Conservation (phyloP, 2,888 invertebrate species). For the Cantharis lateralis region DNA sequence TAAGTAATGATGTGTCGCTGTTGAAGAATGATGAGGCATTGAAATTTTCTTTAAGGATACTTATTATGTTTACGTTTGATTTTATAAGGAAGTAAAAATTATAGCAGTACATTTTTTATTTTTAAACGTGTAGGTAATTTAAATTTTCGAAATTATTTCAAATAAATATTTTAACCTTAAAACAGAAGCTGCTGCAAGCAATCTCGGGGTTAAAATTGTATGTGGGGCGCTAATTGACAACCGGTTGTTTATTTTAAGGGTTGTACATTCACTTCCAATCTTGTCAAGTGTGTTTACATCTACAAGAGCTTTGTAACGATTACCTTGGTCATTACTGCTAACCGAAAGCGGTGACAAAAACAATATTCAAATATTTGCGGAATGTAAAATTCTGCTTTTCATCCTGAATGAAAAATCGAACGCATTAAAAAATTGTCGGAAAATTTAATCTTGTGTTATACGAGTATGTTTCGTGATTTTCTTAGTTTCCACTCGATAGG, state of each 20-base stretch:
- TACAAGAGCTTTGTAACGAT: constrained; percentile 48
- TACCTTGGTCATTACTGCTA: constrained; percentile 40
- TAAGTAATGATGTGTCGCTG: constrained; percentile 49
- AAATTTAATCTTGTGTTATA: neutral
- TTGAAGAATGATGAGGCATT: constrained; percentile 43
- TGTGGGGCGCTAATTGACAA: constrained; percentile 49
- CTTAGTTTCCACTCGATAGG: constrained; percentile 35
- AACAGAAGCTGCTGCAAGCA: constrained; percentile 17
- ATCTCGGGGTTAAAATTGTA: constrained; percentile 20
- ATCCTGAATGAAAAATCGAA: neutral
- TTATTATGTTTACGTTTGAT: constrained; percentile 2
- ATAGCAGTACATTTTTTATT: neutral
- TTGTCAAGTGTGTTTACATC: constrained; percentile 54
- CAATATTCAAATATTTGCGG: neutral
- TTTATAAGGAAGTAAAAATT: constrained; percentile 5
- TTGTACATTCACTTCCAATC: constrained; percentile 54
- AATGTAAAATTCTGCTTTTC: neutral
- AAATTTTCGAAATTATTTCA: neutral
- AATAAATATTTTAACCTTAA: neutral
- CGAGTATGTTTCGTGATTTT: constrained; percentile 12
- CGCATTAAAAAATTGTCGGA: neutral
- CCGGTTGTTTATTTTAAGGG: constrained; percentile 55
- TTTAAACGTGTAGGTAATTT: neutral
- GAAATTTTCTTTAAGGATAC: constrained; percentile 15
- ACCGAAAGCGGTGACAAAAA: neutral